Percentiles rank a stretch among this genome's conserved stretches.
These are phyloP conservation scores for Fragariocoptes setiger DNA, from an alignment of 1,140 invertebrate species.

Conservation along the genomic window DNA sequence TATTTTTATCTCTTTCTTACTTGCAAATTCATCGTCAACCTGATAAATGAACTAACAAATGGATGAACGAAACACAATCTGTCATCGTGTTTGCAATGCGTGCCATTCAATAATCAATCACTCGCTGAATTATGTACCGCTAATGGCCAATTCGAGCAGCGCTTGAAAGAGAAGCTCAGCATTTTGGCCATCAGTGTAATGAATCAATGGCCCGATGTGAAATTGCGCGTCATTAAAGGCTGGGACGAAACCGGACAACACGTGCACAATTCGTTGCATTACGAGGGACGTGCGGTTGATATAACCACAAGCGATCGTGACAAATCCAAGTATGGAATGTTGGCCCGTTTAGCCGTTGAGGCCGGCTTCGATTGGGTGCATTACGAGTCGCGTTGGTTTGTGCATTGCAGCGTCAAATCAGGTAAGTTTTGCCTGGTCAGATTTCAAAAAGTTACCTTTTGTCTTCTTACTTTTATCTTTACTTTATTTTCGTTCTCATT, in stretches of 20 bases:
- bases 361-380: conserved; percentile 96
- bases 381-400: conserved; percentile 68
- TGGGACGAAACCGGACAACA: conserved; percentile 67
- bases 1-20: too few relatives aligned
- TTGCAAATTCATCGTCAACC: too few relatives aligned
- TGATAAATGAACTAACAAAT: too few relatives aligned
- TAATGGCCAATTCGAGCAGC: too few relatives aligned
- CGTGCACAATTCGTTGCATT: conserved; percentile 49
- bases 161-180: conserved; percentile 76
- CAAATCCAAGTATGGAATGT: conserved; percentile 66
- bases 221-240: conserved; percentile 58
- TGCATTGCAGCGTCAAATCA: conserved; percentile 89
- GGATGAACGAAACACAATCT: too few relatives aligned
- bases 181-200: conserved; percentile 76
- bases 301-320: conserved; percentile 74
- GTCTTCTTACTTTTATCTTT: too few relatives aligned
- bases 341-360: conserved; percentile 72
- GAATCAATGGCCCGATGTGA: conserved; percentile 87
- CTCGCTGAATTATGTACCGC: too few relatives aligned
- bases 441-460: too few relatives aligned
- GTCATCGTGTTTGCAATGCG: too few relatives aligned
- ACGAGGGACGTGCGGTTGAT: conserved; percentile 78
- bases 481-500: too few relatives aligned
- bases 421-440: conserved; percentile 42
- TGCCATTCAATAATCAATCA: too few relatives aligned